Percentiles rank a stretch among this genome's conserved stretches.
These are phyloP conservation scores for Tillus elongatus DNA, from an alignment of 2,888 invertebrate genomes.

Conservation along the genomic window DNA sequence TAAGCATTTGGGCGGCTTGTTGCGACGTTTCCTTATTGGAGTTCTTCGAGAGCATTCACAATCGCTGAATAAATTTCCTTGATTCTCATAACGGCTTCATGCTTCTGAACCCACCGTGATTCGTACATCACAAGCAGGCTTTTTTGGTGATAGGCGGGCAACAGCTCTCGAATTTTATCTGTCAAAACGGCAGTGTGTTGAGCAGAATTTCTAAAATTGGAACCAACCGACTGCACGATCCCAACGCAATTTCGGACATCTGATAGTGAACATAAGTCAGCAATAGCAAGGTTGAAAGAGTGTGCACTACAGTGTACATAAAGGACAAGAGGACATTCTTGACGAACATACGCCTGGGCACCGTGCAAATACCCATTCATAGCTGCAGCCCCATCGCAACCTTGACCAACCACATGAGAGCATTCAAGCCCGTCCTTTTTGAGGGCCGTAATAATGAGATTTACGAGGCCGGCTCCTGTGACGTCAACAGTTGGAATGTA, in stretches of 20 bases:
- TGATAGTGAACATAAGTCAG: constrained; percentile 18
- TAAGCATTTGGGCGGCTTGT: too few relatives aligned
- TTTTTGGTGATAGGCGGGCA: too few relatives aligned
- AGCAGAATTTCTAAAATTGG: constrained; percentile 17
- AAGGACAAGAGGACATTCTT: constrained; percentile 12
- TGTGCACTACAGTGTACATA: too few relatives aligned
- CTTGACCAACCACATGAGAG: constrained; percentile 18
- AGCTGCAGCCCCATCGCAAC: too few relatives aligned
- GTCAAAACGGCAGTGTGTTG: too few relatives aligned
- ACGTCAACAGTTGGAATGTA: too few relatives aligned
- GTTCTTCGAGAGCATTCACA: too few relatives aligned
- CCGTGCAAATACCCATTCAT: constrained; percentile 13
- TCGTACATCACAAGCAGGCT: too few relatives aligned
- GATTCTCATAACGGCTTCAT: neutral
- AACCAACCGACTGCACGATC: constrained; percentile 17
- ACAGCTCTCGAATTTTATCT: too few relatives aligned
- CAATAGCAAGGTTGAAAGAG: too few relatives aligned
- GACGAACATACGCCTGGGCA: constrained; percentile 14
- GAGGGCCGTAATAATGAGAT: constrained; percentile 15
- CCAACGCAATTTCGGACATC: constrained; percentile 17
- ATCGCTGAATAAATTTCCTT: too few relatives aligned
- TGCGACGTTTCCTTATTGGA: too few relatives aligned
- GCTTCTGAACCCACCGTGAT: constrained; percentile 14
- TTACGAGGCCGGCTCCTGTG: constrained; percentile 16
- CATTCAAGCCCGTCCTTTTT: constrained; percentile 19